phyloP scores from a whole-genome alignment of 2,797 vertebrate species.

The Labroides dimidiatus region DNA sequence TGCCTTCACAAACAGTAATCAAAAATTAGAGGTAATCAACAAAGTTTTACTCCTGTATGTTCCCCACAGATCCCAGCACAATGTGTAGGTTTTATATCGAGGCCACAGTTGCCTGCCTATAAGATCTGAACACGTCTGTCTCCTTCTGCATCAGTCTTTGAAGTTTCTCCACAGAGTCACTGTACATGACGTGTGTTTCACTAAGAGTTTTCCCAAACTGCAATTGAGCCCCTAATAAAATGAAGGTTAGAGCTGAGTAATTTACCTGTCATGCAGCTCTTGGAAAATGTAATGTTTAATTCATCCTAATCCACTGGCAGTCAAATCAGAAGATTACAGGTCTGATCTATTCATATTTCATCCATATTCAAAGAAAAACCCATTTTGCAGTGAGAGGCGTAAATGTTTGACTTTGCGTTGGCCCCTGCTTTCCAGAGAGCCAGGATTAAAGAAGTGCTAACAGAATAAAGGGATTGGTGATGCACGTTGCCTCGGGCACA shows the following conservation, averaged over 20 bases:
- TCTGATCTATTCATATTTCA: slow-evolving; percentile 62
- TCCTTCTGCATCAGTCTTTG: slow-evolving; percentile 36
- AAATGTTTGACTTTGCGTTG: slow-evolving; percentile 66
- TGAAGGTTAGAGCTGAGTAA: slow-evolving; percentile 52
- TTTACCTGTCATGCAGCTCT: slow-evolving; percentile 53
- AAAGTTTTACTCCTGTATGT: not conserved
- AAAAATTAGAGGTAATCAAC: not conserved
- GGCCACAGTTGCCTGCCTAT: slow-evolving; percentile 5
- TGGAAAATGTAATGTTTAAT: slow-evolving; percentile 48
- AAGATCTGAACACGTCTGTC: slow-evolving; percentile 32
- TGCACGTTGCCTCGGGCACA: slow-evolving; percentile 62
- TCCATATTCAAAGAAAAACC: slow-evolving; percentile 59
- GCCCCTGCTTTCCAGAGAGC: slow-evolving; percentile 61
- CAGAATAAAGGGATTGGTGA: slow-evolving; percentile 70
- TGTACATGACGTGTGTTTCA: slow-evolving; percentile 35
- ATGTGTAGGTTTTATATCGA: not conserved
- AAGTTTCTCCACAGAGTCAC: slow-evolving; percentile 34
- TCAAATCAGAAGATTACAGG: slow-evolving; percentile 54
- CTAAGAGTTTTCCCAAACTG: slow-evolving; percentile 30
- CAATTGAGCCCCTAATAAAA: slow-evolving; percentile 41
- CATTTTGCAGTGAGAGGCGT: slow-evolving; percentile 52
- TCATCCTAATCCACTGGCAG: slow-evolving; percentile 59
- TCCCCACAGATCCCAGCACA: not conserved
- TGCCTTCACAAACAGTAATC: not conserved
- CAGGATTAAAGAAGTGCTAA: slow-evolving; percentile 70